Conservation (phyloP, 1,140 invertebrate genomes). For the Drosophila eugracilis region DNA sequence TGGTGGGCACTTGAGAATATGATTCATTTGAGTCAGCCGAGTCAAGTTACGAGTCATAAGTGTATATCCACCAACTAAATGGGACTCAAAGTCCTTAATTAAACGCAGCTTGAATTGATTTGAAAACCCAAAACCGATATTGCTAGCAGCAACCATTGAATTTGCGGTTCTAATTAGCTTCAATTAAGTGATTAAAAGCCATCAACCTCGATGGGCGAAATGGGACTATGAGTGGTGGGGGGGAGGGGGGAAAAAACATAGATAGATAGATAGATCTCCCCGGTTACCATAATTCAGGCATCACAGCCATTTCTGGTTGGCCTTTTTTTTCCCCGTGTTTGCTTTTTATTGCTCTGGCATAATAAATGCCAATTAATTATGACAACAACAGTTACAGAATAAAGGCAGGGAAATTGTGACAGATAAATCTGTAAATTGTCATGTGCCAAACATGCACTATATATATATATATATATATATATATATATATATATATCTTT, state of each 20-base stretch:
- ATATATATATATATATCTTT: slow-evolving; percentile 1
- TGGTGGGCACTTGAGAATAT: slow-evolving; percentile 46
- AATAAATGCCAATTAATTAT: slow-evolving; percentile 77
- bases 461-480: no score
- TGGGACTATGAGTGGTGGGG: background rate
- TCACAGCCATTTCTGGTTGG: slow-evolving; percentile 27
- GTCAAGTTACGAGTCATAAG: slow-evolving; percentile 3
- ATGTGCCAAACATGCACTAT: slow-evolving; percentile 21
- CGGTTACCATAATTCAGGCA: slow-evolving; percentile 25
- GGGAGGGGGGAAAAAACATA: no score
- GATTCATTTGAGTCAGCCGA: slow-evolving; percentile 32
- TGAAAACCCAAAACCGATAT: slow-evolving; percentile 34
- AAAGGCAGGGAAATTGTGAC: slow-evolving; percentile 31
- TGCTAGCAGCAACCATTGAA: slow-evolving; percentile 47
- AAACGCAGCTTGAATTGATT: slow-evolving; percentile 18
- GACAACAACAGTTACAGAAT: slow-evolving; percentile 46
- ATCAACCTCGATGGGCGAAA: slow-evolving; percentile 21
- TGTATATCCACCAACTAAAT: background rate
- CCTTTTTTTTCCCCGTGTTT: slow-evolving; percentile 1
- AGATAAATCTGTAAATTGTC: slow-evolving; percentile 61
- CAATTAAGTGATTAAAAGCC: slow-evolving; percentile 74
- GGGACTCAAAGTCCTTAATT: slow-evolving; percentile 9
- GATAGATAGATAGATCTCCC: no score
- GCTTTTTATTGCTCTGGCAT: slow-evolving; percentile 18
- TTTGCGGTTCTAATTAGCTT: slow-evolving; percentile 71